phyloP scores from a whole-genome alignment of 2,113 vertebrate genomes.

The Gymnocephalus cernua region DNA sequence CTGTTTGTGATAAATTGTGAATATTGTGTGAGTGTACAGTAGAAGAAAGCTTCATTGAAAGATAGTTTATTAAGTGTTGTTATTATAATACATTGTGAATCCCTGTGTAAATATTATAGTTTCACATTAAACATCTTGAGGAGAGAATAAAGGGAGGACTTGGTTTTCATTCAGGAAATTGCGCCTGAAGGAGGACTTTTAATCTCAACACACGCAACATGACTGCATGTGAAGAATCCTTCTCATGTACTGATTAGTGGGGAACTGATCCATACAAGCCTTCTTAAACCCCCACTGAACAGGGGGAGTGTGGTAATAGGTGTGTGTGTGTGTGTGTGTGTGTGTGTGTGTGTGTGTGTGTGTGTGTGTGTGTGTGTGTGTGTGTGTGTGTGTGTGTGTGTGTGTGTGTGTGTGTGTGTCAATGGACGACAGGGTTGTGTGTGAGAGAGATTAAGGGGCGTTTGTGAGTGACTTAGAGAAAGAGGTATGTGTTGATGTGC shows the following conservation, averaged over 20 bases:
- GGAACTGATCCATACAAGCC: slow-evolving; percentile 62
- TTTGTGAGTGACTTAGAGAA: slow-evolving; percentile 70
- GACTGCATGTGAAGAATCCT: slow-evolving; percentile 63
- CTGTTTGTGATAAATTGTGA: background rate
- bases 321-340: too few species aligned
- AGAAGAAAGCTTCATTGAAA: background rate
- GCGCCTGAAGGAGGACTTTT: slow-evolving; percentile 38
- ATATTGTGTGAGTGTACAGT: background rate
- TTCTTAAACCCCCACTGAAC: slow-evolving; percentile 41
- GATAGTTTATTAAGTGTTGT: background rate
- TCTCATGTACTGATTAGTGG: slow-evolving; percentile 65
- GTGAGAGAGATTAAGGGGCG: slow-evolving; percentile 62
- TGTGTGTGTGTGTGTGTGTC: slow-evolving; percentile 5
- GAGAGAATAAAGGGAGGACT: slow-evolving; percentile 11
- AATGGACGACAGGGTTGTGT: slow-evolving; percentile 37
- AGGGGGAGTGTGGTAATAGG: background rate
- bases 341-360: too few species aligned
- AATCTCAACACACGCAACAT: slow-evolving; percentile 37
- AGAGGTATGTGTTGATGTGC: slow-evolving; percentile 81
- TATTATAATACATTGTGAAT: background rate
- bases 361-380: too few species aligned
- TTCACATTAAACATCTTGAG: background rate
- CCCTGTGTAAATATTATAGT: background rate
- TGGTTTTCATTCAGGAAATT: slow-evolving; percentile 44
- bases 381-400: slow-evolving; percentile 2